Evolutionary conservation across 2,797 vertebrate species (phyloP).

Genomic region (Poecilia picta): DNA sequence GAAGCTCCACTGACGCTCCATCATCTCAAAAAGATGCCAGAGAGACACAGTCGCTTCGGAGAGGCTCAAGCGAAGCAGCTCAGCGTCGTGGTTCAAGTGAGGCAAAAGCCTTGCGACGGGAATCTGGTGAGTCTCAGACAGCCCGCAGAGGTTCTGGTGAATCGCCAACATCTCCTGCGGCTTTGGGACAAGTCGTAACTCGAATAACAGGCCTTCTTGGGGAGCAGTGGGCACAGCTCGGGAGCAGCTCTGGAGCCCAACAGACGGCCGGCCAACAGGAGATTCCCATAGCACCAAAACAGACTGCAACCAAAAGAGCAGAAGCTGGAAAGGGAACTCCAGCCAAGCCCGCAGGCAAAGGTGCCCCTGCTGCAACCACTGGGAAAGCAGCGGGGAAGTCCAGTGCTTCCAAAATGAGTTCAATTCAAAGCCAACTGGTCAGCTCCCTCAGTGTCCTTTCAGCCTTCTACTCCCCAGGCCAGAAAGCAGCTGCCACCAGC

Average conservation of each 20-base stretch:
- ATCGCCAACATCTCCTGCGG: slow-evolving; percentile 83
- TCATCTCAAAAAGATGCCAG: slow-evolving; percentile 46
- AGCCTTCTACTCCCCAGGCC: slow-evolving; percentile 89
- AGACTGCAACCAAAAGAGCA: slow-evolving; percentile 67
- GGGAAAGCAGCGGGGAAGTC: slow-evolving; percentile 77
- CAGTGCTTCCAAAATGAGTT: slow-evolving; percentile 92
- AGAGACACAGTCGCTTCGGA: slow-evolving; percentile 58
- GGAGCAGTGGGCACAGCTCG: slow-evolving; percentile 95
- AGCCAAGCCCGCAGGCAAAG: slow-evolving; percentile 69
- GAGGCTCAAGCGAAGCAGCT: slow-evolving; percentile 61
- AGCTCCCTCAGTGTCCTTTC: slow-evolving; percentile 95
- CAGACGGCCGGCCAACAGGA: slow-evolving; percentile 82
- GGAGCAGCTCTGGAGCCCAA: slow-evolving; percentile 78
- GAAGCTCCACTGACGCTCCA: slow-evolving; percentile 60
- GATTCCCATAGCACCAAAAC: slow-evolving; percentile 82
- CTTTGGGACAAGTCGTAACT: slow-evolving; percentile 92
- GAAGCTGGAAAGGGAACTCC: slow-evolving; percentile 66
- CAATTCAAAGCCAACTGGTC: slow-evolving; percentile 95
- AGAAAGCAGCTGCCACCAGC: slow-evolving; percentile 78
- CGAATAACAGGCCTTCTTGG: slow-evolving; percentile 95
- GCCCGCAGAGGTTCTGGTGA: slow-evolving; percentile 68
- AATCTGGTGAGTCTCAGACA: slow-evolving; percentile 44
- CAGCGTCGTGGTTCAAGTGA: slow-evolving; percentile 63
- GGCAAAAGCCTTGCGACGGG: slow-evolving; percentile 41
- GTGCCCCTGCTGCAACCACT: slow-evolving; percentile 51